Base-by-base conservation (phyloP, 1,140 invertebrate species). In the Philopotamus ludificatus region DNA sequence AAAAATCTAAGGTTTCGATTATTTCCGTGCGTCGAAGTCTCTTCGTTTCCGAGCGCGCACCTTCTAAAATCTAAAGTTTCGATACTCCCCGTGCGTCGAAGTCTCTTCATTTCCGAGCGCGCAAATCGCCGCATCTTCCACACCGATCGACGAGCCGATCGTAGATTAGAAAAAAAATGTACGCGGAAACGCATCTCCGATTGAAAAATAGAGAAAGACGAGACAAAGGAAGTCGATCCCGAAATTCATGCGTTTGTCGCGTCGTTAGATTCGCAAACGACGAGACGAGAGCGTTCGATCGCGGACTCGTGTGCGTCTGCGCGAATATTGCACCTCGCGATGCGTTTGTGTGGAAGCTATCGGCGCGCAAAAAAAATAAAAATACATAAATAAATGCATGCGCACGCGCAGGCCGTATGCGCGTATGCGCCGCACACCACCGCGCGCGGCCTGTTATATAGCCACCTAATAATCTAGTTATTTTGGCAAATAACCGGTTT, bases 401-500 rank as follows among this genome's bases (percentile, higher is more conserved):
- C 28, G 41, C 4, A 57, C 28, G 41, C 8, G 47, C 22, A 60
- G 2, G 12, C 8, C 16, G 7, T 44, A 26, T 34, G 28, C 28
- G 15, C 34, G 47, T 21, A 41, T 9, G 10, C 61, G 34, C 23
- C 50, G 58, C 41, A 26, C 55, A 41, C 28, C 28, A 25, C 39
- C n/a, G n/a, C n/a, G n/a, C n/a, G n/a, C n/a, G n/a, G n/a, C 41
- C 15, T 15, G 44, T 47, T 26, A 45, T 64, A 64, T 54, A 58
- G 49, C 47, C 51, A 51, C 60, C 51, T 39, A 64, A 61, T 54
- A 65, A 55, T 69, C 60, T 67, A 64, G 66, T 63, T 67, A 68
- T 68, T 68, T 67, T 64, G 55, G 55, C 66, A 65, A 64, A 63
- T 53, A 68, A 68, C 66, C 66, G 61, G 61, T 57, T 65, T 51